A percentile compares a stretch with the other conserved stretches of the same genome.
Conservation (phyloP, 2,113 vertebrate species). For the Crotalus horridus region DNA sequence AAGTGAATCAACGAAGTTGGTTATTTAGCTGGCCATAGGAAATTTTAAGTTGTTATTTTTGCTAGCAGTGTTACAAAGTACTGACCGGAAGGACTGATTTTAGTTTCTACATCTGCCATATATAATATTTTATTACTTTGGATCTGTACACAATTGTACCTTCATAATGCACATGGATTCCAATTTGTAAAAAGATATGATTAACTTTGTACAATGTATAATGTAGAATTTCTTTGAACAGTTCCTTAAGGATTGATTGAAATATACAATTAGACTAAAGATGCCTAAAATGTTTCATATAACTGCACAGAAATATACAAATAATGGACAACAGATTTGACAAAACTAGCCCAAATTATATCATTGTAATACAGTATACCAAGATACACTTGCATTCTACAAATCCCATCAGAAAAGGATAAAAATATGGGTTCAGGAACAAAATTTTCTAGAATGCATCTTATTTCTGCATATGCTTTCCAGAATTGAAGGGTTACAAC, state of each 20-base stretch:
- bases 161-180: not conserved
- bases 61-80: not conserved
- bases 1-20: not conserved
- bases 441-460: conserved; percentile 16
- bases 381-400: not conserved
- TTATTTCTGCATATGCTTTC: conserved; percentile 22
- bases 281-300: not conserved
- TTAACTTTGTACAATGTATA: not conserved
- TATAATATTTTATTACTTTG: not conserved
- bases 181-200: not conserved
- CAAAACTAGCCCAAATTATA: not conserved
- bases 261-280: not conserved
- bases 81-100: not conserved
- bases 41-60: not conserved
- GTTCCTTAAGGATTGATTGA: not conserved
- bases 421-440: conserved; percentile 7
- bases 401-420: not conserved
- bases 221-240: not conserved
- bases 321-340: not conserved
- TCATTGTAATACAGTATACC: not conserved
- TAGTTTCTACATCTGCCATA: not conserved
- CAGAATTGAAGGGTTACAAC: conserved; percentile 19
- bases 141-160: not conserved
- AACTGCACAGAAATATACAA: not conserved
- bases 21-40: not conserved